These are phyloP conservation scores for Hermetia illucens DNA, from an alignment of 1,140 invertebrate species.

Conservation along the genomic window DNA sequence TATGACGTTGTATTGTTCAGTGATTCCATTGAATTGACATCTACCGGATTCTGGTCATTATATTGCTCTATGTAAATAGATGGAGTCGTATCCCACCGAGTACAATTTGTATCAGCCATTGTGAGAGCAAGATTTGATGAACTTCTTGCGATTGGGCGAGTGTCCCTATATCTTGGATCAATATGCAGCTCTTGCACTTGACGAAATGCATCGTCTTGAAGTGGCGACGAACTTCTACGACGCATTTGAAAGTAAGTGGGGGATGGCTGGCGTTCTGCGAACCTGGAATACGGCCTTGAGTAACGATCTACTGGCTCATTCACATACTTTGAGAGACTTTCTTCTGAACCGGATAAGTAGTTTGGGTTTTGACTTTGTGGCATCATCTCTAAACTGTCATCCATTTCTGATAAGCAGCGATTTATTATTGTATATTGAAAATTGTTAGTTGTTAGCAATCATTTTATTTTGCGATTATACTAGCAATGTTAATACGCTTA, in stretches of 20 bases:
- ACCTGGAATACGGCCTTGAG: no score
- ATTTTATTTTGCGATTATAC: background rate
- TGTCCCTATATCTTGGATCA: slow-evolving; percentile 27
- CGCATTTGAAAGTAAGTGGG: slow-evolving; percentile 6
- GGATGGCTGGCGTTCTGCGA: background rate
- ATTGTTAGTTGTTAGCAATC: no score
- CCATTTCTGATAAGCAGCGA: background rate
- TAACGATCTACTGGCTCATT: background rate
- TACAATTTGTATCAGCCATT: slow-evolving; percentile 11
- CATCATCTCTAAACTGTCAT: background rate
- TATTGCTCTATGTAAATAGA: slow-evolving; percentile 30
- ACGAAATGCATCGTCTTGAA: slow-evolving; percentile 25
- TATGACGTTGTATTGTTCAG: slow-evolving; percentile 16
- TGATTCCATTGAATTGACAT: slow-evolving; percentile 18
- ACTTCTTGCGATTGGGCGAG: slow-evolving; percentile 23
- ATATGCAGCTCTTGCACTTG: slow-evolving; percentile 25
- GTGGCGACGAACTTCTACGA: slow-evolving; percentile 23
- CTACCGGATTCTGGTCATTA: slow-evolving; percentile 15
- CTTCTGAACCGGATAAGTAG: slow-evolving; percentile 7
- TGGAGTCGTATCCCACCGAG: slow-evolving; percentile 16
- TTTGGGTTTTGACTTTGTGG: background rate
- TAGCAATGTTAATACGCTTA: no score
- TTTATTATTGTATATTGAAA: no score
- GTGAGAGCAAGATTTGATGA: slow-evolving; percentile 22
- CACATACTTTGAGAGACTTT: slow-evolving; percentile 6